Evolutionary conservation across 2,113 vertebrate species (phyloP).

Genomic region (Pluvialis apricaria): DNA sequence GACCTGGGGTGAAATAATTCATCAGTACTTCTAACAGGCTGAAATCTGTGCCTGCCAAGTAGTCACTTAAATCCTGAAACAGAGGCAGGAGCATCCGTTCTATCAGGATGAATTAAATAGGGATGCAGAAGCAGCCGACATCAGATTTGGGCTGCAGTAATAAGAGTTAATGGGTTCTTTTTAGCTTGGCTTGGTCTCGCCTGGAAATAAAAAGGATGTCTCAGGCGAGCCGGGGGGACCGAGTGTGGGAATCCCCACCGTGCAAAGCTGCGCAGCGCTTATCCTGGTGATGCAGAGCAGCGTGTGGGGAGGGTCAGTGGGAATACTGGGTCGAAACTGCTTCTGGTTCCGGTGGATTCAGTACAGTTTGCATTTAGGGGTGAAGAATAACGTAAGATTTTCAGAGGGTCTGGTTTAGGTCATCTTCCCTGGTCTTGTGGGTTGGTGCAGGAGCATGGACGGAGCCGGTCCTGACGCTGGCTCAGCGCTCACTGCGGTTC

Average conservation of each 20-base stretch:
- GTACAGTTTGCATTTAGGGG: background rate
- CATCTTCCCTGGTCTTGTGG: background rate
- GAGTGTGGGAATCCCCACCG: background rate
- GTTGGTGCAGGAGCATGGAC: background rate
- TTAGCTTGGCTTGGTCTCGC: background rate
- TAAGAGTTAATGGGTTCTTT: background rate
- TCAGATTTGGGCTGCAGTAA: background rate
- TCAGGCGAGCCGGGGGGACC: background rate
- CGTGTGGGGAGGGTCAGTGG: background rate
- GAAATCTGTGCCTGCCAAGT: background rate
- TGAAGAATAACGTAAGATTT: rapidly evolving
- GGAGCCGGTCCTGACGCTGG: background rate
- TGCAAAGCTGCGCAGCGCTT: rapidly evolving
- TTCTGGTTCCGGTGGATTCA: background rate
- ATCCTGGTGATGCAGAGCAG: background rate
- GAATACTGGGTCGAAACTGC: background rate
- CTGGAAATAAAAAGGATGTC: background rate
- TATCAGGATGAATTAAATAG: rapidly evolving
- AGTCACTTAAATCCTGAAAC: background rate
- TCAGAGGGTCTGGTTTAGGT: background rate
- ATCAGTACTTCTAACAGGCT: background rate
- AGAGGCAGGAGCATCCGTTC: rapidly evolving
- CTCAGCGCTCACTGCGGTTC: background rate
- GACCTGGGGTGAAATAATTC: background rate
- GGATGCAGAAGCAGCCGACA: background rate